Evolutionary conservation across 2,888 invertebrate genomes (phyloP), one percentile per base, ranked within the genome.

Genomic region (Argyresthia goedartella): DNA sequence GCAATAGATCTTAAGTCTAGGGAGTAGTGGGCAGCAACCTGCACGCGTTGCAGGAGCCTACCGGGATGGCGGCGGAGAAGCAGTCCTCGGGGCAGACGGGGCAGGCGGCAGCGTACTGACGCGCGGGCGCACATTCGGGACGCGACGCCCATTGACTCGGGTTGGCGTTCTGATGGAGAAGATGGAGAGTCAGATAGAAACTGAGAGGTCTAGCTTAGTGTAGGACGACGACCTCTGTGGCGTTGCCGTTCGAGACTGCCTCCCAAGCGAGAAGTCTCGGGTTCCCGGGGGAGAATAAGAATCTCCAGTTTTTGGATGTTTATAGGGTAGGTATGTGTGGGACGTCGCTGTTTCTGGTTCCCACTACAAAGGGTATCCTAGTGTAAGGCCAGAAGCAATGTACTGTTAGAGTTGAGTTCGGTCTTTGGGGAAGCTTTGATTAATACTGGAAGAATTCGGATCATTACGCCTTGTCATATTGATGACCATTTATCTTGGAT

Each of bases 31-130:
- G 47, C 34, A 47, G 47, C 34, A 47, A 34, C 7, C 47, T 35
- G 52, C 82, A 82, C 1, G 81, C 76, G 54, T 77, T 78, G 54
- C 82, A 82, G 8, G 80, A 68, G 0, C 78, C 78, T 8, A 35
- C 46, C 0, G 82, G 81, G 0, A 81, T 60, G 4, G 60, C 60
- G 0, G 63, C n/a, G 0, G 64, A 60, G 59, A 71, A 78, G 58
- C 82, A 82, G 7, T 67, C 66, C 1, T 9, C n/a, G 0, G 82
- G 82, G 49, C 82, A 82, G 4, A 74, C 57, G 0, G 81, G 76
- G 41, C 82, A 82, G 1, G 62, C 54, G 0, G 59, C 62, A 0
- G 73, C 76, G 58, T 59, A 80, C 50, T 65, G 60, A 0, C 66
- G 71, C 0, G 75, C 51, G 53, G 61, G 57, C n/a, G 50, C 51